These are phyloP conservation scores for Pachymerium ferrugineum DNA, from an alignment of 2,888 invertebrate genomes.

Conservation along the genomic window DNA sequence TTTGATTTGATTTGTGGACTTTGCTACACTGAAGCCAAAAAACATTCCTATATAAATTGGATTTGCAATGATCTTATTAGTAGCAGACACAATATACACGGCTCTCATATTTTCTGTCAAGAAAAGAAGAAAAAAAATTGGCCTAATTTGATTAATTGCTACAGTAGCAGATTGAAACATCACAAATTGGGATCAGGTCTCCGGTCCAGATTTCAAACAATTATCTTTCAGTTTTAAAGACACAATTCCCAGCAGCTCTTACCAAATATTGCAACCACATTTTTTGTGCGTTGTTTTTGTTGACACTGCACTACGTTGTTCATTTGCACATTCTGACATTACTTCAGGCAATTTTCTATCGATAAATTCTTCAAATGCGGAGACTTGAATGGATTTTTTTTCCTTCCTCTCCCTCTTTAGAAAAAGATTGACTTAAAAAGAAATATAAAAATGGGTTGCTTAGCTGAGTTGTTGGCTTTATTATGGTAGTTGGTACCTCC, in stretches of 20 bases:
- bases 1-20: no score
- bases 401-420: no score
- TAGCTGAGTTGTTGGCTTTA: background rate
- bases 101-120: background rate
- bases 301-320: background rate
- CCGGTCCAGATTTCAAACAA: no score
- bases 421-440: background rate
- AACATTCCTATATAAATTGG: no score
- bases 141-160: background rate
- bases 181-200: background rate
- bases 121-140: no score
- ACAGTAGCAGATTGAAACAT: background rate
- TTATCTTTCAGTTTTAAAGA: no score
- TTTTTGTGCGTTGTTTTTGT: no score
- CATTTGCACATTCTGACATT: background rate
- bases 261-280: background rate
- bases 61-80: background rate
- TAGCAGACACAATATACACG: background rate
- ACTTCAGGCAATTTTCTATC: background rate
- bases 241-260: background rate
- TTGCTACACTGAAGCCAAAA: no score
- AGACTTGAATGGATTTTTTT: no score
- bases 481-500: background rate
- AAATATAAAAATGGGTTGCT: background rate
- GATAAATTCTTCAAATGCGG: background rate